A percentile compares a stretch with the other conserved stretches of the same genome.
Conservation (phyloP, 2,888 invertebrate species). For the Hyposoter didymator region DNA sequence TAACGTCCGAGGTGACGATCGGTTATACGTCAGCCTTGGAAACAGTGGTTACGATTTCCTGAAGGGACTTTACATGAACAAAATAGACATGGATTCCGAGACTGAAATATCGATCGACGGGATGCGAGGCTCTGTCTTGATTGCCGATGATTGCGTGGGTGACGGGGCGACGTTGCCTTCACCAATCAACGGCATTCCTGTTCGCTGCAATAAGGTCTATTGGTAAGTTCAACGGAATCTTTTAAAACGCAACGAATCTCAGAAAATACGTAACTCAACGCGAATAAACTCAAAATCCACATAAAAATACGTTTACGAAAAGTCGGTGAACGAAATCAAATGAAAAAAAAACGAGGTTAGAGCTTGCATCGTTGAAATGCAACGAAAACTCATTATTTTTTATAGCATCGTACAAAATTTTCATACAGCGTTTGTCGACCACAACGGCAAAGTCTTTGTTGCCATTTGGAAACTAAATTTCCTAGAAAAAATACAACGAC, state of each 20-base stretch:
- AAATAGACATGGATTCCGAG: constrained; percentile 85
- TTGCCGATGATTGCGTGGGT: constrained; percentile 89
- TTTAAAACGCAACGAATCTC: neutral
- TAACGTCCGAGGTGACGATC: constrained; percentile 95
- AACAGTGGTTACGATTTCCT: constrained; percentile 90
- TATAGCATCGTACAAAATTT: too few species aligned
- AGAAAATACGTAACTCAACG: neutral
- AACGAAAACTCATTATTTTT: too few species aligned
- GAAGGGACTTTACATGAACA: constrained; percentile 88
- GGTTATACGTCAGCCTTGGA: constrained; percentile 92
- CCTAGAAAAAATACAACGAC: too few species aligned
- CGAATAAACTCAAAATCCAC: neutral
- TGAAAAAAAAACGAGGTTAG: too few species aligned
- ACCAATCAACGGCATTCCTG: constrained; percentile 89
- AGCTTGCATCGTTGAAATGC: too few species aligned
- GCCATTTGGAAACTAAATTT: too few species aligned
- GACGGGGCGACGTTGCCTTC: constrained; percentile 89
- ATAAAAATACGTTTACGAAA: neutral
- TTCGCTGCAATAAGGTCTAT: constrained; percentile 84
- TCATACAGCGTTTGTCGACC: too few species aligned
- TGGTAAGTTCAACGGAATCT: constrained; percentile 80
- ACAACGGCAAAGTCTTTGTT: too few species aligned
- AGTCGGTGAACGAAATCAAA: neutral
- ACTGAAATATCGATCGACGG: constrained; percentile 90
- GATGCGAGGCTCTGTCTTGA: constrained; percentile 92